Percentiles rank a stretch among this genome's conserved stretches.
Conservation (phyloP, 2,888 invertebrate species). For the Unio pictorum region DNA sequence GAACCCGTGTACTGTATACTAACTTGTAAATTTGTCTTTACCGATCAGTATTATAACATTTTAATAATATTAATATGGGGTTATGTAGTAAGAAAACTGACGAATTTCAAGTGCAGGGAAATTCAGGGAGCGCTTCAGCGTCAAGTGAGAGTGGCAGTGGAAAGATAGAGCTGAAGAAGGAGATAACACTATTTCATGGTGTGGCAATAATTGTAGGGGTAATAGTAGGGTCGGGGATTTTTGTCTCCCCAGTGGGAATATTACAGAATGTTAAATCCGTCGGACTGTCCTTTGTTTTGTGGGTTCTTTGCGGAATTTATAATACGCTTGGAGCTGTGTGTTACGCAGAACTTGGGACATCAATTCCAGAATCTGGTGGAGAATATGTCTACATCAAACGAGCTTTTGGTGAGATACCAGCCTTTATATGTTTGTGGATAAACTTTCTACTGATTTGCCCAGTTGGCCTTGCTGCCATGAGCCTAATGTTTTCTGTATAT, state of each 20-base stretch:
- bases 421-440: slow-evolving; percentile 68
- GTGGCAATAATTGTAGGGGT: slow-evolving; percentile 95
- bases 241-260: slow-evolving; percentile 93
- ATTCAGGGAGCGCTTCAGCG: slow-evolving; percentile 1
- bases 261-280: slow-evolving; percentile 84
- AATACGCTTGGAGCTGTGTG: slow-evolving; percentile 87
- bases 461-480: slow-evolving; percentile 67
- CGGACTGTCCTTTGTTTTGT: slow-evolving; percentile 84
- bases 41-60: no score
- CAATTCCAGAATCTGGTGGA: slow-evolving; percentile 79
- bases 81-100: slow-evolving; percentile 13
- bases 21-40: no score
- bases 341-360: slow-evolving; percentile 92
- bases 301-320: slow-evolving; percentile 87
- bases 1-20: no score
- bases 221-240: slow-evolving; percentile 95
- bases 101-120: slow-evolving; percentile 8
- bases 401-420: slow-evolving; percentile 67
- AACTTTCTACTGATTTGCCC: slow-evolving; percentile 67
- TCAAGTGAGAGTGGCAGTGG: slow-evolving; percentile 12
- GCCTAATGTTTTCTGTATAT: slow-evolving; percentile 67
- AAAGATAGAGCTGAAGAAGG: slow-evolving; percentile 82
- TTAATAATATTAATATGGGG: slow-evolving; percentile 8
- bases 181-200: slow-evolving; percentile 88
- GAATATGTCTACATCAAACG: slow-evolving; percentile 73